Conservation (phyloP, 1,140 invertebrate genomes). For the Hestina assimilis region DNA sequence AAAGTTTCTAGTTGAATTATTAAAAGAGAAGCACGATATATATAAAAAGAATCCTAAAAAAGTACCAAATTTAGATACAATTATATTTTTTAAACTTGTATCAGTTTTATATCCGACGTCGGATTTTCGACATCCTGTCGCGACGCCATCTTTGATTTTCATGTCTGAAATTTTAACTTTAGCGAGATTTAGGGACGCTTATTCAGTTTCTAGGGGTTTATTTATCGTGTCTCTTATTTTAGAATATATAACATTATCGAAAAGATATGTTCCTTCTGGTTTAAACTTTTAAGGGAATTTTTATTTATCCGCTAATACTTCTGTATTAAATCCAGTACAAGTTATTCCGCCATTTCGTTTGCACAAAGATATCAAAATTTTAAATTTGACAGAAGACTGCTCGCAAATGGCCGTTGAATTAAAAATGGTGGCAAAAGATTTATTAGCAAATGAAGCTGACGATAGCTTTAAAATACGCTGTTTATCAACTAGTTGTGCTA, state of each 20-base stretch:
- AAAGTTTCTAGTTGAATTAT: slow-evolving; percentile 82
- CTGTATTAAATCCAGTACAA: slow-evolving; percentile 77
- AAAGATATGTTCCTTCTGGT: slow-evolving; percentile 87
- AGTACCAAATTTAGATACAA: slow-evolving; percentile 85
- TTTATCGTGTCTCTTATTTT: slow-evolving; percentile 86
- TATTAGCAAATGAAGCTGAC: slow-evolving; percentile 75
- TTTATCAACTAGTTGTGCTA: slow-evolving; percentile 75
- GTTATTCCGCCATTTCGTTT: slow-evolving; percentile 83
- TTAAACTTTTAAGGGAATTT: slow-evolving; percentile 89
- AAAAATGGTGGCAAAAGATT: slow-evolving; percentile 69
- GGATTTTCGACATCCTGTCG: slow-evolving; percentile 92
- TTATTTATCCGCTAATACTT: slow-evolving; percentile 81
- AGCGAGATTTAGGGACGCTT: slow-evolving; percentile 80
- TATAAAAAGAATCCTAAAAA: slow-evolving; percentile 81
- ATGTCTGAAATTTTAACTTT: slow-evolving; percentile 88
- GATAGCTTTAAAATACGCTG: slow-evolving; percentile 82
- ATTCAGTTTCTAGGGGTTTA: slow-evolving; percentile 87
- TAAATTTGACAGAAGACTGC: slow-evolving; percentile 78
- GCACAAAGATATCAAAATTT: slow-evolving; percentile 73
- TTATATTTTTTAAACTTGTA: slow-evolving; percentile 89
- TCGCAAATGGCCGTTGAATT: slow-evolving; percentile 53
- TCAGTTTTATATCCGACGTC: slow-evolving; percentile 91
- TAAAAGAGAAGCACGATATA: slow-evolving; percentile 86
- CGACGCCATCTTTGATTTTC: slow-evolving; percentile 90
- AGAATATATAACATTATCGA: slow-evolving; percentile 90